Evolutionary conservation across 2,113 vertebrate species (phyloP), one percentile per base, ranked within the genome.

Genomic region (Riparia riparia): DNA sequence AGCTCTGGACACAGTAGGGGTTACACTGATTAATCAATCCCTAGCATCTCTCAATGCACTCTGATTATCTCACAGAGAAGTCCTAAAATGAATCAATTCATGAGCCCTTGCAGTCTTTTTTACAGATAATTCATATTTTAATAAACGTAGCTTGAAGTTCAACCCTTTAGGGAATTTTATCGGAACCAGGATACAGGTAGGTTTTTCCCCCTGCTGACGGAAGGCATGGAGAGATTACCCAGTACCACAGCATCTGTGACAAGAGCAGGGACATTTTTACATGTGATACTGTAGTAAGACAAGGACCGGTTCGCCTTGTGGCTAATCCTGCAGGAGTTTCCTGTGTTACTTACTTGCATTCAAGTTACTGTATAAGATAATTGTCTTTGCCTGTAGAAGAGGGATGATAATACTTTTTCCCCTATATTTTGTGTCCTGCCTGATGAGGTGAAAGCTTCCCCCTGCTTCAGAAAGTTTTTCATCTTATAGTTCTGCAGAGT

Each of bases 41-140:
- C 63, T 95, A 72, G 17, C 73, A 49, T 92, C 79, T 95, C 61
- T 90, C 76, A 64, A 32, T 89, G 60, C 25, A 13, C 50, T 73
- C 88, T 97, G 92, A 97, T 96, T 96, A 93, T 95, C 84, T 96
- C 81, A 34, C 64, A 83, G 73, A 83, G 50, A 88, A 93, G 63
- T 58, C 84, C 90, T 89, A 82, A 96, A 96, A 94, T 74, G 89
- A 95, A 94, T 96, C 91, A 69, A 71, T 93, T 89, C 25, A n/a
- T 65, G 69, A 39, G 8, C 12, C 26, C 84, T 64, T 89, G 64
- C 60, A 45, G 71, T 42, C 58, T 64, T 84, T 95, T 83, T 90
- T 72, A 56, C 54, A 77, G 85, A 91, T 89, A 95, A 93, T 88
- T 79, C 44, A 32, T 74, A 47, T 82, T 94, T 93, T 83, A 82